Percentiles rank a stretch among this genome's conserved stretches.
Conservation (phyloP, 2,113 vertebrate species). For the Myotis yumanensis region DNA sequence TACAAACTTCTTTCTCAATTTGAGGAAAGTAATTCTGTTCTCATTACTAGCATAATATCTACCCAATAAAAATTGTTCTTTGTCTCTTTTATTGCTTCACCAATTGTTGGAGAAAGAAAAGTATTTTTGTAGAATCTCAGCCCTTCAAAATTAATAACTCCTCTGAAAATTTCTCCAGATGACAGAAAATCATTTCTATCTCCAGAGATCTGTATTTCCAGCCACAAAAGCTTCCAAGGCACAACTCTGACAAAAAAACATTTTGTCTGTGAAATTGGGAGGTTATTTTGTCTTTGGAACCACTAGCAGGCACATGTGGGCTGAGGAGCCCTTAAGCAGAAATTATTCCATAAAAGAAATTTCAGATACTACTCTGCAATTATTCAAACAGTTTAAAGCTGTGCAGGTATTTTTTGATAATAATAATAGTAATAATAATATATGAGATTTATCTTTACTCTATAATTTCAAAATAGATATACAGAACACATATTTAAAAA, state of each 20-base stretch:
- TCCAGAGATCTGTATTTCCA: slow-evolving; percentile 78
- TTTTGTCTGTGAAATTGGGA: neutral
- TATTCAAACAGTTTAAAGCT: neutral
- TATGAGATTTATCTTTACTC: neutral
- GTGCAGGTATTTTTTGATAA: neutral
- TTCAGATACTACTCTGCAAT: neutral
- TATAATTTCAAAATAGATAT: neutral
- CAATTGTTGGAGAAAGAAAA: neutral
- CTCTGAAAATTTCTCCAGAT: slow-evolving; percentile 78
- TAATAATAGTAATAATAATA: neutral
- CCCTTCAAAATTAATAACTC: slow-evolving; percentile 67
- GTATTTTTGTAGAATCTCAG: slow-evolving; percentile 61
- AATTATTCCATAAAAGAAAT: neutral
- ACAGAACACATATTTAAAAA: neutral
- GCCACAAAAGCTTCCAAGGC: slow-evolving; percentile 45
- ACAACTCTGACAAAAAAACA: neutral
- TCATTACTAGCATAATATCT: slow-evolving; percentile 40
- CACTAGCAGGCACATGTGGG: neutral
- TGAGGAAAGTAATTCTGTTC: slow-evolving; percentile 49
- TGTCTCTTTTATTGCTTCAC: slow-evolving; percentile 64
- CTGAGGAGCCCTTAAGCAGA: neutral
- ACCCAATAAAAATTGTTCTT: slow-evolving; percentile 39
- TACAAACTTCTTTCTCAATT: slow-evolving; percentile 49
- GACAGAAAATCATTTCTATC: slow-evolving; percentile 75
- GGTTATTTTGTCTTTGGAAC: neutral